phyloP scores from a whole-genome alignment of 2,888 invertebrate genomes.

The Imbricaverruca yamaguchii region DNA sequence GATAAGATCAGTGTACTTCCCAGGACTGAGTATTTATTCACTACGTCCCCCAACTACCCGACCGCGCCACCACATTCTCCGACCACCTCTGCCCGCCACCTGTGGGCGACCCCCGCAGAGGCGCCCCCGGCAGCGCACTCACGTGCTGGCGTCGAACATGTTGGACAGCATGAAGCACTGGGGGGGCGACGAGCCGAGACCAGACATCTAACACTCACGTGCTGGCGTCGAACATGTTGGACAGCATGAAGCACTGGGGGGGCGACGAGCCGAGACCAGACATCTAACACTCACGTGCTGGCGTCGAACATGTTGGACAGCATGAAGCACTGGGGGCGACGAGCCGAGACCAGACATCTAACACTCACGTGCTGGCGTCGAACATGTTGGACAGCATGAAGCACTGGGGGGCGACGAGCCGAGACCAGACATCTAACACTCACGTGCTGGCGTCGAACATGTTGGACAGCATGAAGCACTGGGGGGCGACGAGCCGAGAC shows the following conservation, averaged over 20 bases:
- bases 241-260: slow-evolving; percentile 98
- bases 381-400: slow-evolving; percentile 99
- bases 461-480: slow-evolving; percentile 98
- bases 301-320: slow-evolving; percentile 99
- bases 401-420: slow-evolving; percentile 89
- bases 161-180: slow-evolving; percentile 98
- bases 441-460: slow-evolving; percentile 99
- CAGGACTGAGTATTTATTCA: too few relatives aligned
- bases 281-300: too few relatives aligned
- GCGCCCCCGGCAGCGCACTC: too few relatives aligned
- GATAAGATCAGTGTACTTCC: too few relatives aligned
- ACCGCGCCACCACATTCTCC: too few relatives aligned
- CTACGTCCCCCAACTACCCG: too few relatives aligned
- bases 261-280: slow-evolving; percentile 60
- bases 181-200: slow-evolving; percentile 76
- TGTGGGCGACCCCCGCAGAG: too few relatives aligned
- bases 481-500: slow-evolving; percentile 76
- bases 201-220: too few relatives aligned
- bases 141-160: slow-evolving; percentile 83
- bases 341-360: slow-evolving; percentile 47
- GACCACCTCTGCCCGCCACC: too few relatives aligned
- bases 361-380: too few relatives aligned
- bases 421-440: slow-evolving; percentile 44
- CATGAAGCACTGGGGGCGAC: slow-evolving; percentile 97
- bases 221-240: slow-evolving; percentile 99